phyloP scores from a whole-genome alignment of 35 echinoderm and acorn worm species.

The Lytechinus variegatus region DNA sequence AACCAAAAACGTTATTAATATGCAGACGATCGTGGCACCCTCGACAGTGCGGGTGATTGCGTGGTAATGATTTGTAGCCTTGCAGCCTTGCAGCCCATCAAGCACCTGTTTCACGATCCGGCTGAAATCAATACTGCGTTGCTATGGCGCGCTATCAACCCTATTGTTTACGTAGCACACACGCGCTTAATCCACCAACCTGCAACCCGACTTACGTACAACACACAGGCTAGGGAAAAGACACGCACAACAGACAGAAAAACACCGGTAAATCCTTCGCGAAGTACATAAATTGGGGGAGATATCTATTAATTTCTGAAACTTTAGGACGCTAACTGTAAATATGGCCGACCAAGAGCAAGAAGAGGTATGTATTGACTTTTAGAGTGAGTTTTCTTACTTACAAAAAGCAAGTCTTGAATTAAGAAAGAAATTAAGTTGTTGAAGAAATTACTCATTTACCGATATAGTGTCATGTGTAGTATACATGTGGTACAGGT shows the following conservation, averaged over 20 bases:
- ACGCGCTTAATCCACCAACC: background rate
- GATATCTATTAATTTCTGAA: background rate
- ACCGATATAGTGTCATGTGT: no score
- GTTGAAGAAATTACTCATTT: background rate
- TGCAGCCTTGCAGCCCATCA: background rate
- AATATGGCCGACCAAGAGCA: slow-evolving; percentile 1
- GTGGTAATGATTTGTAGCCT: no score
- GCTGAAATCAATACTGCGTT: background rate
- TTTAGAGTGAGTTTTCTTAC: background rate
- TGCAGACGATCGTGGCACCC: background rate
- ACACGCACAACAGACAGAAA: background rate
- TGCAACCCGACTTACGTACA: background rate
- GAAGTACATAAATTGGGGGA: background rate
- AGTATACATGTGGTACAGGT: no score
- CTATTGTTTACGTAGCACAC: slow-evolving; percentile 6
- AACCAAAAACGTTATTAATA: background rate
- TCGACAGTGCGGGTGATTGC: no score
- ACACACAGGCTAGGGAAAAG: background rate
- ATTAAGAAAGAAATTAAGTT: background rate
- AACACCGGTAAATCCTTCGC: background rate
- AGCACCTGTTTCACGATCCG: background rate
- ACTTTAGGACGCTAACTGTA: background rate
- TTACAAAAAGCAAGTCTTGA: background rate
- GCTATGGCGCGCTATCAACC: background rate
- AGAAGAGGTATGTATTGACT: background rate